Evolutionary conservation across 2,888 invertebrate genomes (phyloP).

Genomic region (Branchipolynoe longqiensis): DNA sequence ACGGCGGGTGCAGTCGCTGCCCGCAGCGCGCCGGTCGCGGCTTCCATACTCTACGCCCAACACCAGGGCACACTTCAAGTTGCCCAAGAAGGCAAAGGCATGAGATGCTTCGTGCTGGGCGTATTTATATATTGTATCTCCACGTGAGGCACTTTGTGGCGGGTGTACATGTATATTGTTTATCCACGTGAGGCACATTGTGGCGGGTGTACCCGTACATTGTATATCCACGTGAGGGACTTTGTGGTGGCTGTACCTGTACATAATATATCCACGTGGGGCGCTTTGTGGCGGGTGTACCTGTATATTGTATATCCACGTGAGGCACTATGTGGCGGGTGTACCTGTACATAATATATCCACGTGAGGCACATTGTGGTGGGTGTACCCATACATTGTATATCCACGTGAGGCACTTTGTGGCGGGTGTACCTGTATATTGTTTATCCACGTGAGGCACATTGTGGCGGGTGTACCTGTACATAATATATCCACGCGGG

Average conservation of each 20-base stretch:
- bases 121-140: background rate
- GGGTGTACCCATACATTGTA: background rate
- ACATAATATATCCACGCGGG: no score
- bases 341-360: no score
- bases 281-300: background rate
- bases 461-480: no score
- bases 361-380: slow-evolving; percentile 9
- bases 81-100: slow-evolving; percentile 23
- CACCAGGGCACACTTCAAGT: slow-evolving; percentile 33
- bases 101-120: background rate
- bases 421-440: no score
- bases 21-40: background rate
- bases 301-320: background rate
- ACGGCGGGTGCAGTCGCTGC: background rate
- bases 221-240: background rate
- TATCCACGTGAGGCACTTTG: background rate
- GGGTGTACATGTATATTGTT: no score
- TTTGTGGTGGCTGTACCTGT: background rate
- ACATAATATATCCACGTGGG: no score
- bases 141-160: background rate
- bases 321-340: background rate
- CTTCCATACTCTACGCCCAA: background rate
- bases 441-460: no score
- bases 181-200: slow-evolving; percentile 12
- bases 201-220: background rate